Evolutionary conservation across 2,888 invertebrate genomes (phyloP).

Genomic region (Diaperis boleti): DNA sequence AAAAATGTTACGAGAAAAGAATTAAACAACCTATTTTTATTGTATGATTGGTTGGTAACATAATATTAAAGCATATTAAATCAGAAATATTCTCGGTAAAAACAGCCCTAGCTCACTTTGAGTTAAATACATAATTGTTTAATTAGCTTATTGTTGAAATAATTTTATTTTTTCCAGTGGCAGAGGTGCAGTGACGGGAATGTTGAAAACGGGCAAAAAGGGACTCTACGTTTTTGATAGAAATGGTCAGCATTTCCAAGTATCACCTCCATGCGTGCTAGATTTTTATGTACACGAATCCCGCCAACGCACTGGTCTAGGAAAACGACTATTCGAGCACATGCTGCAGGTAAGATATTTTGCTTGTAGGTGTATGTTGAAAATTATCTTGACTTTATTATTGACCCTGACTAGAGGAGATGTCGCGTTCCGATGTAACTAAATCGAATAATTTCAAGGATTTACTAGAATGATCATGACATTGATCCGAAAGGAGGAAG

Average conservation of each 20-base stretch:
- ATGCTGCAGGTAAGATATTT: constrained; percentile 81
- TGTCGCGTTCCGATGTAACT: constrained; percentile 11
- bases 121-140: no score
- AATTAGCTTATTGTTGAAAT: neutral
- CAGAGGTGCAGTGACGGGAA: constrained; percentile 78
- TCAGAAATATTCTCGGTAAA: no score
- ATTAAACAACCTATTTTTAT: no score
- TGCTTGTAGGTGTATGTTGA: constrained; percentile 19
- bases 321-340: constrained; percentile 85
- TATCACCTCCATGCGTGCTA: constrained; percentile 87
- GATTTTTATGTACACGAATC: constrained; percentile 93
- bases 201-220: constrained; percentile 92
- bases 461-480: constrained; percentile 16
- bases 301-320: constrained; percentile 87
- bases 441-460: constrained; percentile 1
- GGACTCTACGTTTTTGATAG: constrained; percentile 88
- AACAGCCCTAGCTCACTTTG: no score
- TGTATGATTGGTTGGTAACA: no score
- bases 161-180: constrained; percentile 73
- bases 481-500: constrained; percentile 20
- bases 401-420: constrained; percentile 22
- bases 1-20: no score
- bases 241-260: constrained; percentile 78
- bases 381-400: constrained; percentile 16
- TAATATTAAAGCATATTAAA: no score